Percentiles rank a stretch among this genome's conserved stretches.
Conservation (phyloP, 1,140 invertebrate species). For the Eufriesea mexicana region DNA sequence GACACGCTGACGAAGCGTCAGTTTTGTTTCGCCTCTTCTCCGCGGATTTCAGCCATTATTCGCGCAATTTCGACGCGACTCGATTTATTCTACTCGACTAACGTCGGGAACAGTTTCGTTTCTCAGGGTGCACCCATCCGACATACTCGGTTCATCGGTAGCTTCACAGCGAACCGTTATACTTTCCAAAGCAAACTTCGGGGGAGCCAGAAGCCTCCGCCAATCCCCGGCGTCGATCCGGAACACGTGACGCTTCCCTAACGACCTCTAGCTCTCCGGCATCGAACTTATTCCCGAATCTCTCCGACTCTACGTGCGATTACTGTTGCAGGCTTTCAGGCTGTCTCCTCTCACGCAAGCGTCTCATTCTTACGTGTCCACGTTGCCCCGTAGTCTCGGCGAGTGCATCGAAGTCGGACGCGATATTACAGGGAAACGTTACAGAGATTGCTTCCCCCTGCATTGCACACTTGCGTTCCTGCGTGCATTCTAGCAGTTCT, state of each 20-base stretch:
- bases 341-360: not conserved
- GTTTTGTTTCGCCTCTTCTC: not conserved
- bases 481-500: not conserved
- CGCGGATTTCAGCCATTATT: not conserved
- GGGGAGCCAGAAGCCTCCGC: conserved; percentile 38
- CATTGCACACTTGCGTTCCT: not conserved
- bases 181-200: conserved; percentile 14
- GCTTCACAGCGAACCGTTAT: too few species aligned
- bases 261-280: not conserved
- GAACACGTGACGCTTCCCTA: not conserved
- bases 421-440: conserved; percentile 7
- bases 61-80: not conserved
- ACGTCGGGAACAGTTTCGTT: too few species aligned
- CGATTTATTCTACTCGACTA: not conserved
- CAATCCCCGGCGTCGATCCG: conserved; percentile 11
- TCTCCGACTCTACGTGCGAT: not conserved
- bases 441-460: conserved; percentile 12
- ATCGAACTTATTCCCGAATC: conserved; percentile 4
- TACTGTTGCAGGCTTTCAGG: too few species aligned
- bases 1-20: conserved; percentile 23
- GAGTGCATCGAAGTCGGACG: not conserved
- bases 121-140: too few species aligned
- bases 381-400: not conserved
- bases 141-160: too few species aligned
- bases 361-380: not conserved